Base-by-base conservation (phyloP, 2,888 invertebrate species). In the Synergus japonicus region DNA sequence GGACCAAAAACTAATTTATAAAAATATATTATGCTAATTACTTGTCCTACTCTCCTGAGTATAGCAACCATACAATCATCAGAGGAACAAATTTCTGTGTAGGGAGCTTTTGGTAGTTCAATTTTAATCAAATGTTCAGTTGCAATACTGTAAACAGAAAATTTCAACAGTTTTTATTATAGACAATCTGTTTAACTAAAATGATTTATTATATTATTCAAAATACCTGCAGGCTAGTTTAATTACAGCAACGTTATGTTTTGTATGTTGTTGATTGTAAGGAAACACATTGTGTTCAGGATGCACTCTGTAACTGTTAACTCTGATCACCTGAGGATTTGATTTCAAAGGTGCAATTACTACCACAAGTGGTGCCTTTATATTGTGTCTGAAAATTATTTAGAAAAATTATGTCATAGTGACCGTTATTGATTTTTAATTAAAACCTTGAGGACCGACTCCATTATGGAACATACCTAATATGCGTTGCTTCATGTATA, bases 221-320 rank as follows among this genome's bases (percentile, higher is more conserved):
- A 46, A 22, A 60, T 37, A 67, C 82, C 76, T 85, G 85, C 88
- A 88, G 22, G 83, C 82, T n/a, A 88, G 79, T 80, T 82, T 86
- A 2, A 84, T 64, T 60, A 88, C 81, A 2, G 86, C 88, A n/a
- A 88, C 12, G 66, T 88, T 86, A 69, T 88, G 85, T 9, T 65
- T 80, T 12, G 78, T 8, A 29, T 86, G 78, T 41, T 83, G n/a
- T 2, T 65, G 7, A 7, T 78, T 54, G 13, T 81, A 79, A 60
- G 87, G 86, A 81, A 86, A 82, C 1, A 79, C 69, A 43, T 66
- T 49, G 65, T 86, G 83, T 5, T 49, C 0, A 2, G 86, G 86
- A 82, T 88, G 86, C 76, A 87, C 78, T 49, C 77, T 69, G 66
- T 86, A 87, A 8, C 83, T 80, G 15, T 43, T n/a, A 9, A 88